Evolutionary conservation across 2,797 vertebrate genomes (phyloP).

Genomic region (Aldrovandia affinis): DNA sequence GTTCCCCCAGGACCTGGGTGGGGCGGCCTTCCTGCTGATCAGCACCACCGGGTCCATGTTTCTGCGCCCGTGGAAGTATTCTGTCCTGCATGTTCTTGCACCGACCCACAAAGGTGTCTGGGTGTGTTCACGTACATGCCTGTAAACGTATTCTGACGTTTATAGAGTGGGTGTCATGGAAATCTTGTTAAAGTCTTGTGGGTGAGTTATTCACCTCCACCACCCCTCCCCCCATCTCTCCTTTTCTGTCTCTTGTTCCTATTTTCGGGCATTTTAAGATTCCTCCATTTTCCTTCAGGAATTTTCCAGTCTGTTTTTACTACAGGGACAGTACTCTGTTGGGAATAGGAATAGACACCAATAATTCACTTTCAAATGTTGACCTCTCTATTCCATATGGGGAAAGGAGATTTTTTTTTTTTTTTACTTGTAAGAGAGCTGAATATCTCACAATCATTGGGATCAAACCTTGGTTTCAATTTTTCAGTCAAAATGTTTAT

Average conservation of each 20-base stretch:
- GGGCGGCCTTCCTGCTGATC: background rate
- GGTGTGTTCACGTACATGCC: background rate
- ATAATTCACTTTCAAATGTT: background rate
- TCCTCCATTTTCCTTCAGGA: background rate
- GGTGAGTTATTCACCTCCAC: background rate
- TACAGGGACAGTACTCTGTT: background rate
- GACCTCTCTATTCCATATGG: background rate
- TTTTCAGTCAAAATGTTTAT: background rate
- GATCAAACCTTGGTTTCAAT: background rate
- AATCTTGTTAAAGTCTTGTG: slow-evolving; percentile 13
- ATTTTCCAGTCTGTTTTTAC: background rate
- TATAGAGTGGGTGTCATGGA: slow-evolving; percentile 15
- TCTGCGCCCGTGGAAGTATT: background rate
- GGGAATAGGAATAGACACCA: background rate
- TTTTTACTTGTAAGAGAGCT: background rate
- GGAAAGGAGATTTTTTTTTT: background rate
- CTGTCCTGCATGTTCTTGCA: background rate
- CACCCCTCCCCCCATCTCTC: background rate
- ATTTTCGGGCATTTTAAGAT: background rate
- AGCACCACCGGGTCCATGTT: background rate
- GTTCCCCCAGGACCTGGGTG: background rate
- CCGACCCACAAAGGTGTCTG: too few relatives aligned
- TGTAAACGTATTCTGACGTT: slow-evolving; percentile 1
- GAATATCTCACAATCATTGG: background rate
- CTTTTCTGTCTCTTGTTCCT: background rate